Percentiles rank a stretch among this genome's conserved stretches.
These are phyloP conservation scores for Acanthoscelides obtectus DNA, from an alignment of 2,888 invertebrate species.

Conservation along the genomic window DNA sequence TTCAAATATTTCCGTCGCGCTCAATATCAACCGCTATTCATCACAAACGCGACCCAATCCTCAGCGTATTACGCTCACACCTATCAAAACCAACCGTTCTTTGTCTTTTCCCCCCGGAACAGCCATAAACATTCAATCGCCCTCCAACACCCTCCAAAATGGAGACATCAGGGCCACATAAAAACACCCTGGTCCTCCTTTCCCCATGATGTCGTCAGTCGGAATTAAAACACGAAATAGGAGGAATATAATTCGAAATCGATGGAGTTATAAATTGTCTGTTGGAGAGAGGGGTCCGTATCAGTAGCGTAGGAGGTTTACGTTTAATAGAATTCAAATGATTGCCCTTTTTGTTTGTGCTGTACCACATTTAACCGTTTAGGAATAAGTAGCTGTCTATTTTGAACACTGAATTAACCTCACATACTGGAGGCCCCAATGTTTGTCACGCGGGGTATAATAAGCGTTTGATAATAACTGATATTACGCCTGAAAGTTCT, in stretches of 20 bases:
- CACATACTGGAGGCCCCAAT: too few relatives aligned
- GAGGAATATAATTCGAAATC: conserved; percentile 37
- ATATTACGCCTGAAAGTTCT: too few relatives aligned
- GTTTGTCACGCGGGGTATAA: too few relatives aligned
- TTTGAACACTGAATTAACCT: too few relatives aligned
- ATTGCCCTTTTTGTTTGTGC: too few relatives aligned
- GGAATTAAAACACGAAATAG: conserved; percentile 34
- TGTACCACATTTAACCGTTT: too few relatives aligned
- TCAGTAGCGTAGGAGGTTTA: neutral
- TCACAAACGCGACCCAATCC: neutral
- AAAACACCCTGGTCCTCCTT: neutral
- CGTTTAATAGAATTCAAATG: conserved; percentile 19
- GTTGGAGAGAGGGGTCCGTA: neutral
- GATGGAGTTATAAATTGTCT: conserved; percentile 38
- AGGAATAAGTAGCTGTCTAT: too few relatives aligned
- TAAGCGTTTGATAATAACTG: too few relatives aligned
- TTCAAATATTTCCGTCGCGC: neutral
- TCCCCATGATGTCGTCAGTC: conserved; percentile 2
- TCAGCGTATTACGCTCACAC: neutral
- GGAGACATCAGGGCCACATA: neutral
- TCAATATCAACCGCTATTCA: neutral
- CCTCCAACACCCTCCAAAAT: neutral
- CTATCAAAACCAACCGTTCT: neutral
- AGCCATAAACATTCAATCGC: conserved; percentile 12
- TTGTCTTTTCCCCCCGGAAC: neutral